Evolutionary conservation across 2,797 vertebrate genomes (phyloP).

Genomic region (Sylvia borin): DNA sequence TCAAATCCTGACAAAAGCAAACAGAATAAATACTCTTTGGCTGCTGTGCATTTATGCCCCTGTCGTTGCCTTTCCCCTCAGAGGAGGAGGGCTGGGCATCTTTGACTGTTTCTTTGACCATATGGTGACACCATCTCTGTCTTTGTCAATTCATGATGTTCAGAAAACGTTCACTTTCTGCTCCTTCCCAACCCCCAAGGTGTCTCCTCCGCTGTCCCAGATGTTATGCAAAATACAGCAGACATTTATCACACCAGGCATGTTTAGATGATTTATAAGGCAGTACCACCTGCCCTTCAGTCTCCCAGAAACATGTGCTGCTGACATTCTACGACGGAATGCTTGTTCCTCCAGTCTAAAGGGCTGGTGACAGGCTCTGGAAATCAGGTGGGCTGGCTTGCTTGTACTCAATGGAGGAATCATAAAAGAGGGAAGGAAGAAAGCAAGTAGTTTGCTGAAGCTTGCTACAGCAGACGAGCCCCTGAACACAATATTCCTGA

Average conservation of each 20-base stretch:
- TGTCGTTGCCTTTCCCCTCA: neutral
- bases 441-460: neutral
- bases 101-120: slow-evolving; percentile 37
- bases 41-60: neutral
- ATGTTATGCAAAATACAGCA: slow-evolving; percentile 66
- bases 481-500: neutral
- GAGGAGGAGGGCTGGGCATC: neutral
- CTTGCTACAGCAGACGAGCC: neutral
- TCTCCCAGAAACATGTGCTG: slow-evolving; percentile 38
- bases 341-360: neutral
- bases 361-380: neutral
- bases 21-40: neutral
- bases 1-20: slow-evolving; percentile 22
- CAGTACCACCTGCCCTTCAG: slow-evolving; percentile 61
- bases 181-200: slow-evolving; percentile 21
- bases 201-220: slow-evolving; percentile 45
- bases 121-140: slow-evolving; percentile 36
- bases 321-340: slow-evolving; percentile 21
- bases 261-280: slow-evolving; percentile 66
- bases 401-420: neutral
- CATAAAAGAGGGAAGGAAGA: neutral
- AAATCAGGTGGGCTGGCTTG: neutral
- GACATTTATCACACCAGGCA: slow-evolving; percentile 58
- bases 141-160: slow-evolving; percentile 16
- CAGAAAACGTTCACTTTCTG: neutral